Evolutionary conservation across 2,888 invertebrate genomes (phyloP).

Genomic region (Margaritifera margaritifera): DNA sequence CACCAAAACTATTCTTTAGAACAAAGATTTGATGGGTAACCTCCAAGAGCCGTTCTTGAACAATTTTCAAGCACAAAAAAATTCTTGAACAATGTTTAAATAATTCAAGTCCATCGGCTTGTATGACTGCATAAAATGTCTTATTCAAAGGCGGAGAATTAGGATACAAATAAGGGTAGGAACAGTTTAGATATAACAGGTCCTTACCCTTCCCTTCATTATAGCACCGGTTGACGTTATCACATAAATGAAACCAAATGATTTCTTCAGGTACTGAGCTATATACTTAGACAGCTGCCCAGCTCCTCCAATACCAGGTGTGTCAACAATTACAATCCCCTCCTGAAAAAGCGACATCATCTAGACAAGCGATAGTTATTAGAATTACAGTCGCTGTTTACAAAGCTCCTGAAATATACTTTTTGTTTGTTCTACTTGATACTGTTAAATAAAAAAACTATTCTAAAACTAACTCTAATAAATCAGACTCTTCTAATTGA

Average conservation of each 20-base stretch:
- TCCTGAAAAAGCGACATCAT: conserved; percentile 39
- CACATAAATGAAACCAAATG: conserved; percentile 65
- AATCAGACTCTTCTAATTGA: no score
- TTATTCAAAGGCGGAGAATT: neutral
- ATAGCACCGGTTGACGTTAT: conserved; percentile 56
- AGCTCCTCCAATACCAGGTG: conserved; percentile 64
- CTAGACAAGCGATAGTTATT: neutral
- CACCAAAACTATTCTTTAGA: no score
- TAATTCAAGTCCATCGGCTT: no score
- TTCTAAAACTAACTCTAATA: no score
- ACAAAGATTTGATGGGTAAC: no score
- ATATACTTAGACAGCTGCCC: conserved; percentile 46
- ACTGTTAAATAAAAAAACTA: no score
- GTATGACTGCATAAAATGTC: neutral
- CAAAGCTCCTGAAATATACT: no score
- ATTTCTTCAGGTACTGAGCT: conserved; percentile 52
- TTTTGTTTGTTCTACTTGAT: no score
- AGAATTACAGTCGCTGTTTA: neutral
- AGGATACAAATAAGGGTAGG: neutral
- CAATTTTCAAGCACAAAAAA: no score
- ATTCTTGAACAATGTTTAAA: neutral
- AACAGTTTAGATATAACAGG: neutral
- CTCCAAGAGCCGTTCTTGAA: no score
- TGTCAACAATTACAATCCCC: conserved; percentile 62
- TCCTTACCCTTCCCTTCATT: no score